phyloP scores from a whole-genome alignment of 2,888 invertebrate genomes.

The Conchocele bisecta region DNA sequence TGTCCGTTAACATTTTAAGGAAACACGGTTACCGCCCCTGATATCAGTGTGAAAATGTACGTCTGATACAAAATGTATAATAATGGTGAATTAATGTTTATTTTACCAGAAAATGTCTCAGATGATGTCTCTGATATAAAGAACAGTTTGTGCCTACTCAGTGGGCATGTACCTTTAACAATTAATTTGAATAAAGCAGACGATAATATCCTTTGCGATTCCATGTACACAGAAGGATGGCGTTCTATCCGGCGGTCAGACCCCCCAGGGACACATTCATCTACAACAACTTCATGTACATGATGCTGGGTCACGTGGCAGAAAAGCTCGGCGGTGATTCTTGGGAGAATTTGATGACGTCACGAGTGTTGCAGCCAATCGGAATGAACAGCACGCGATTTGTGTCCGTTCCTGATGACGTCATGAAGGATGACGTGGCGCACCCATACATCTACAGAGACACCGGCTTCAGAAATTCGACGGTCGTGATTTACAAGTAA shows the following conservation, averaged over 20 bases:
- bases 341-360: conserved; percentile 48
- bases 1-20: too few relatives aligned
- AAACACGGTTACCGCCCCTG: too few relatives aligned
- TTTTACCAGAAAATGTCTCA: too few relatives aligned
- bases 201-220: too few relatives aligned
- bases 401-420: conserved; percentile 21
- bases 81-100: too few relatives aligned
- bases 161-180: too few relatives aligned
- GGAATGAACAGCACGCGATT: conserved; percentile 49
- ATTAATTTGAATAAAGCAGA: too few relatives aligned
- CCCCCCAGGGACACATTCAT: conserved; percentile 49
- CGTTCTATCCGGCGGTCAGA: conserved; percentile 22
- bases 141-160: too few relatives aligned
- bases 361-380: conserved; percentile 43
- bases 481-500: conserved; percentile 27
- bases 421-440: conserved; percentile 17
- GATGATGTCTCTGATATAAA: too few relatives aligned
- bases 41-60: too few relatives aligned
- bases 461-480: conserved; percentile 18
- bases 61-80: too few relatives aligned
- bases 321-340: conserved; percentile 45
- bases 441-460: conserved; percentile 39
- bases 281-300: conserved; percentile 59
- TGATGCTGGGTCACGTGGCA: conserved; percentile 50
- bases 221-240: too few relatives aligned